Evolutionary conservation across 2,113 vertebrate genomes (phyloP).

Genomic region (Loxodonta africana): DNA sequence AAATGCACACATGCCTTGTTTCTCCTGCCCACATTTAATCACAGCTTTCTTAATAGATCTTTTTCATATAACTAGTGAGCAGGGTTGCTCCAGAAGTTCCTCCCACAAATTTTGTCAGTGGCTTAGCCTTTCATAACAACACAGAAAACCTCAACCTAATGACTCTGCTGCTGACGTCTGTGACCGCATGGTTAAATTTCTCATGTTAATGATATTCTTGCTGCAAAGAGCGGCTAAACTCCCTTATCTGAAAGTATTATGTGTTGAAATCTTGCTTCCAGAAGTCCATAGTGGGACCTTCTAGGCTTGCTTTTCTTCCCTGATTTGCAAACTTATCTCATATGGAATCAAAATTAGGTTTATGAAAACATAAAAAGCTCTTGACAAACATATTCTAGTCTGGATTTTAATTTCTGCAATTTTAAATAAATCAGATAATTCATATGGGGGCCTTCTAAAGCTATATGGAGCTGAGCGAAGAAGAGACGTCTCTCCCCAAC

Average conservation of each 20-base stretch:
- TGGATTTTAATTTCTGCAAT: constrained; percentile 48
- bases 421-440: constrained; percentile 12
- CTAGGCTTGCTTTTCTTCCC: background rate
- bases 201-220: background rate
- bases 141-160: constrained; percentile 42
- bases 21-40: background rate
- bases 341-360: constrained; percentile 51
- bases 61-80: constrained; percentile 12
- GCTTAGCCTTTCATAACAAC: constrained; percentile 47
- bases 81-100: background rate
- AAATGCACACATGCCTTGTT: background rate
- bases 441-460: background rate
- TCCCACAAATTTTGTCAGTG: background rate
- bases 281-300: constrained; percentile 1
- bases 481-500: background rate
- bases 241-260: background rate
- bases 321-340: constrained; percentile 32
- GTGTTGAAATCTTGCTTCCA: constrained; percentile 65
- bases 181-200: background rate
- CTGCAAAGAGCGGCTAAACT: background rate
- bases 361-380: constrained; percentile 62
- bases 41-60: background rate
- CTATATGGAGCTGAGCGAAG: background rate
- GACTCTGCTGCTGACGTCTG: background rate
- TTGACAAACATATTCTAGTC: constrained; percentile 30